Evolutionary conservation across 1,140 invertebrate species (phyloP).

Genomic region (Drosophila bocqueti): DNA sequence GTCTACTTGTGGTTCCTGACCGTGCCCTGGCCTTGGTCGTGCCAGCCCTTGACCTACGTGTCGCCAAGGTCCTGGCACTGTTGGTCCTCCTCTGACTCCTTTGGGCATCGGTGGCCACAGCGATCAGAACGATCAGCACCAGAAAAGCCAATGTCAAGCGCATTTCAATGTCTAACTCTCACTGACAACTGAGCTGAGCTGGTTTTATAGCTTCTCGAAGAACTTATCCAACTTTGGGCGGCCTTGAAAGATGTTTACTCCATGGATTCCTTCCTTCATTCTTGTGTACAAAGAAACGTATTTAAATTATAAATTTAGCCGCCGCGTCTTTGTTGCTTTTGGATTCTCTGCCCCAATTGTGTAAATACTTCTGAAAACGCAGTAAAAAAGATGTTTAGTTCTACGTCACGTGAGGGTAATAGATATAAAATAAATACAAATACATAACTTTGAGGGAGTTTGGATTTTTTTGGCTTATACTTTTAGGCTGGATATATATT

Average conservation of each 20-base stretch:
- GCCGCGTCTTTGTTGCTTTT: background rate
- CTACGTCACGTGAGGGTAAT: slow-evolving; percentile 5
- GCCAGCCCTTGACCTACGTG: background rate
- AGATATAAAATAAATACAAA: background rate
- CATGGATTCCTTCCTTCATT: slow-evolving; percentile 14
- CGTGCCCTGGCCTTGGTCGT: background rate
- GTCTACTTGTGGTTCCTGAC: background rate
- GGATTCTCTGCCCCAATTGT: slow-evolving; percentile 24
- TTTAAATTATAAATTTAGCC: slow-evolving; percentile 11
- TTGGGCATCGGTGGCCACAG: slow-evolving; percentile 41
- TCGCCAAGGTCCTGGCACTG: slow-evolving; percentile 6
- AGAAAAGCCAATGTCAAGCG: slow-evolving; percentile 29
- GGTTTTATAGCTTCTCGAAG: slow-evolving; percentile 32
- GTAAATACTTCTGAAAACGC: slow-evolving; percentile 25
- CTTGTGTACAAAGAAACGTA: slow-evolving; percentile 5
- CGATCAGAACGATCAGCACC: slow-evolving; percentile 34
- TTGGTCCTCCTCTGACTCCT: background rate
- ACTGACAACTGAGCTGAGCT: background rate
- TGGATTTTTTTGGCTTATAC: background rate
- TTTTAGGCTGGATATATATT: slow-evolving; percentile 14
- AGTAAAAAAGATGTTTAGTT: slow-evolving; percentile 1
- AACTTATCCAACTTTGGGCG: background rate
- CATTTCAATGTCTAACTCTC: slow-evolving; percentile 29
- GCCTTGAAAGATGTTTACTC: slow-evolving; percentile 41
- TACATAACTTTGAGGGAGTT: background rate